These are phyloP conservation scores for Chelmon rostratus DNA, from an alignment of 2,797 vertebrate genomes.

Conservation along the genomic window DNA sequence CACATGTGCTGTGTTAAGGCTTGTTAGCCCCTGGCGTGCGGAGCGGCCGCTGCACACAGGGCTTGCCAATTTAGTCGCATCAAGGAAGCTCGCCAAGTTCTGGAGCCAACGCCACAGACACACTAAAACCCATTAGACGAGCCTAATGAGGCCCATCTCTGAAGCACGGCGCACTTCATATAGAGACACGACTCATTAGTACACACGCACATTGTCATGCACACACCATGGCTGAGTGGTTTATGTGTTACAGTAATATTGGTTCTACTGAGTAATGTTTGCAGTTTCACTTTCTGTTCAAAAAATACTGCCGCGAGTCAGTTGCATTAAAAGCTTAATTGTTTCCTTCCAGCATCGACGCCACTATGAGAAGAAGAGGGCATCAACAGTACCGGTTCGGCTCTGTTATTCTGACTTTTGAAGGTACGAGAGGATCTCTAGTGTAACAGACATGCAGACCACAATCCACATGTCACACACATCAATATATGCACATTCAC, in stretches of 20 bases:
- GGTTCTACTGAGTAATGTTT: not conserved
- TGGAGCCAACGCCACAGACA: constrained; percentile 48
- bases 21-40: constrained; percentile 69
- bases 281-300: constrained; percentile 45
- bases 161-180: constrained; percentile 49
- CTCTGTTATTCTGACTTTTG: not conserved
- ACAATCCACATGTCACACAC: not conserved
- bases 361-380: not conserved
- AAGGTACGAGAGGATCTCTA: not conserved
- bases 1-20: constrained; percentile 77
- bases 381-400: not conserved
- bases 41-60: constrained; percentile 57
- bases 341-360: not conserved
- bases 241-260: constrained; percentile 34
- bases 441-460: not conserved
- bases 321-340: not conserved
- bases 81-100: constrained; percentile 59
- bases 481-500: not conserved
- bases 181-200: constrained; percentile 51
- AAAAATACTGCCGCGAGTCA: constrained; percentile 1
- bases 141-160: constrained; percentile 68
- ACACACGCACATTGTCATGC: constrained; percentile 41
- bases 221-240: constrained; percentile 18
- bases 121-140: constrained; percentile 65
- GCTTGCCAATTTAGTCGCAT: constrained; percentile 74